These are phyloP conservation scores for Himalopsyche tibetana DNA, from an alignment of 2,888 invertebrate genomes.

Conservation along the genomic window DNA sequence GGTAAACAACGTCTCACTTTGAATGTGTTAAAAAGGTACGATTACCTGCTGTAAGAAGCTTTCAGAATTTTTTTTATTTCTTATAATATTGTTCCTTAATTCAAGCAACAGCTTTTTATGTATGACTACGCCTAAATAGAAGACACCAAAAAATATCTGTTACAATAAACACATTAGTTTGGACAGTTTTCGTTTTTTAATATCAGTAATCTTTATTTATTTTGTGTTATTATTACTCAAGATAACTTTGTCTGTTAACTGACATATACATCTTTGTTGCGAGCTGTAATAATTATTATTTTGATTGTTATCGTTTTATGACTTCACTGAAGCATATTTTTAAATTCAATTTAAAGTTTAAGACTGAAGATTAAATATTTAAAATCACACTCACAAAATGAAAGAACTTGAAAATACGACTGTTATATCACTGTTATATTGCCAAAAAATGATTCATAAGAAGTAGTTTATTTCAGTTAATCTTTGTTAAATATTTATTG, in stretches of 20 bases:
- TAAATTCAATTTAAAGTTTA: no score
- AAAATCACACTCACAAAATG: no score
- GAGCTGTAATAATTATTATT: not conserved
- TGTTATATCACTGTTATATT: no score
- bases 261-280: not conserved
- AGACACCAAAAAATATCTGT: conserved; percentile 45
- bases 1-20: conserved; percentile 9
- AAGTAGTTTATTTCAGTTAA: no score
- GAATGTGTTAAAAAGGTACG: conserved; percentile 22
- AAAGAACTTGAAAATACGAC: no score
- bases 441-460: no score
- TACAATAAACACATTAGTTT: conserved; percentile 51
- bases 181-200: conserved; percentile 46
- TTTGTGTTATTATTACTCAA: conserved; percentile 13
- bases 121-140: conserved; percentile 22
- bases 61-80: conserved; percentile 20
- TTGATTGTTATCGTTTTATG: not conserved
- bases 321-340: no score
- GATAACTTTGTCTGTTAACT: not conserved
- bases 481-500: no score
- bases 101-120: conserved; percentile 42
- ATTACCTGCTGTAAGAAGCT: conserved; percentile 17
- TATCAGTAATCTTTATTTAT: conserved; percentile 45
- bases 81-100: conserved; percentile 45
- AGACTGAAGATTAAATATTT: no score